These are phyloP conservation scores for Aurelia aurita DNA, from an alignment of 30 jellyfish, hydroid and myxozoan species.

Conservation along the genomic window DNA sequence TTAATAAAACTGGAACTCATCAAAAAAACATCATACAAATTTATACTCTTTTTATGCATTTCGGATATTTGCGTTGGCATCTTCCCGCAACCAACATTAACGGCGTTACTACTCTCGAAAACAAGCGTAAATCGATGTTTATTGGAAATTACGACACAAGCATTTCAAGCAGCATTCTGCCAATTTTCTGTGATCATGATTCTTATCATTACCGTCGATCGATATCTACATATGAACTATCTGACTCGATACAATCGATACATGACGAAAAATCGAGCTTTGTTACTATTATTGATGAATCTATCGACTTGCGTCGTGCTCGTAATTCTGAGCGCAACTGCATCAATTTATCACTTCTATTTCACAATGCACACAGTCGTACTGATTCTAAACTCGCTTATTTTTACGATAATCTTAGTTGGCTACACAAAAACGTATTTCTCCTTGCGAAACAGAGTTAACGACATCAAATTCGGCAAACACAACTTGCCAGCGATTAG, in stretches of 20 bases:
- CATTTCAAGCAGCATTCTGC: conserved; percentile 57
- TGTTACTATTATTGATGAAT: conserved; percentile 8
- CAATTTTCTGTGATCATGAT: conserved; percentile 65
- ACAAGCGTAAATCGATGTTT: conserved; percentile 13
- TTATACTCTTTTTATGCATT: conserved; percentile 42
- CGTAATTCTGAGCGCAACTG: conserved; percentile 17
- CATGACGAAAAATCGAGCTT: conserved; percentile 57
- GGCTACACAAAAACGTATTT: conserved; percentile 47
- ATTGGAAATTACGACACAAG: conserved; percentile 40
- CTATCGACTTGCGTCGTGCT: background rate
- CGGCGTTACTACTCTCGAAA: conserved; percentile 28
- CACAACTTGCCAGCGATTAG: conserved; percentile 7
- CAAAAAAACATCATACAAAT: conserved; percentile 49
- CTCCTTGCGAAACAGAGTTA: conserved; percentile 52
- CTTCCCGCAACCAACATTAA: conserved; percentile 23
- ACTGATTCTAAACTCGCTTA: conserved; percentile 26
- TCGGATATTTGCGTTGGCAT: conserved; percentile 64
- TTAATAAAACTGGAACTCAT: conserved; percentile 50
- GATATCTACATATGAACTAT: conserved; percentile 61
- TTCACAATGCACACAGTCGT: conserved; percentile 59
- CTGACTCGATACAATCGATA: conserved; percentile 46
- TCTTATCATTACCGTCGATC: conserved; percentile 63
- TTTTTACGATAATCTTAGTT: conserved; percentile 24
- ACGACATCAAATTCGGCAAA: conserved; percentile 10
- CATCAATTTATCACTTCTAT: conserved; percentile 29